These are phyloP conservation scores for Thereva unica DNA, from an alignment of 2,888 invertebrate species.

Conservation along the genomic window DNA sequence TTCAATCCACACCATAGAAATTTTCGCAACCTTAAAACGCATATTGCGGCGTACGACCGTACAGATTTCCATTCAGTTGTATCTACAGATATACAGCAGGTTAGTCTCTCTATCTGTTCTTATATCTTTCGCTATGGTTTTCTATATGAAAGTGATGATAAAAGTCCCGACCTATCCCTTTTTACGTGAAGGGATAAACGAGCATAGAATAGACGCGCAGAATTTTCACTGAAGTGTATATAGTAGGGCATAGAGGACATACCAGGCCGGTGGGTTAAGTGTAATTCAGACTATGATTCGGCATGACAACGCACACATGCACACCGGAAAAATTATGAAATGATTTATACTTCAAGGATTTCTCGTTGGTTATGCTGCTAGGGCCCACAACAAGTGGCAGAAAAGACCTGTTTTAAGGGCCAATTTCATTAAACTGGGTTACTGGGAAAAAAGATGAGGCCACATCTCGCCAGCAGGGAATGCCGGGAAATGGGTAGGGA, in stretches of 20 bases:
- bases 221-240: no score
- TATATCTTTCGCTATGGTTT: neutral
- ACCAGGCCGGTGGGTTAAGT: no score
- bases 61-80: neutral
- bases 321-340: constrained; percentile 29
- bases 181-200: constrained; percentile 26
- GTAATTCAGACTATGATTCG: no score
- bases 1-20: constrained; percentile 35
- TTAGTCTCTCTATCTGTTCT: neutral
- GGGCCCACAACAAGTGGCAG: constrained; percentile 32
- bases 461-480: neutral
- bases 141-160: constrained; percentile 22
- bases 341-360: constrained; percentile 27
- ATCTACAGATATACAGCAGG: neutral
- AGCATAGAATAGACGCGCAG: no score
- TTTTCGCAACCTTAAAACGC: constrained; percentile 27
- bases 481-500: neutral
- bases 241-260: no score
- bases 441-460: constrained; percentile 19
- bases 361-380: constrained; percentile 1
- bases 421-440: constrained; percentile 31
- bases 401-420: constrained; percentile 28
- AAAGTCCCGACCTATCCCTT: constrained; percentile 28
- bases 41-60: neutral
- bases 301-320: constrained; percentile 13